Conservation (phyloP, 2,113 vertebrate genomes). For the Procavia capensis region DNA sequence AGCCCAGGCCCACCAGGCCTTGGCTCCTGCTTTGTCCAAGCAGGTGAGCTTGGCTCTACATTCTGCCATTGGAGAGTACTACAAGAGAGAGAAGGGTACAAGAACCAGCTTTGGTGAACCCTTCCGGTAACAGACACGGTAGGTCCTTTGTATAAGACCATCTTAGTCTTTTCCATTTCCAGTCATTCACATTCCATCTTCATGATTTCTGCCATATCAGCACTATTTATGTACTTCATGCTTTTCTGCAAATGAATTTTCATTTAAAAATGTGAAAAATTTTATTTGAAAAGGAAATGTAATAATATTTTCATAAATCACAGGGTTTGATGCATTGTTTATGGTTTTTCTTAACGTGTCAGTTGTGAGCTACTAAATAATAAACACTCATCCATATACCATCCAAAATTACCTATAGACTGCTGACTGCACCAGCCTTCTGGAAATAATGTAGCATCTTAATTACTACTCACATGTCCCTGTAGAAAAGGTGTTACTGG, state of each 20-base stretch:
- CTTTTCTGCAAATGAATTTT: constrained; percentile 43
- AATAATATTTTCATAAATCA: constrained; percentile 65
- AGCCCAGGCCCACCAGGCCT: neutral
- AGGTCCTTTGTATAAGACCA: neutral
- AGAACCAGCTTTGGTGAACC: neutral
- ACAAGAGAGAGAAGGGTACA: neutral
- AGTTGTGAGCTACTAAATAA: constrained; percentile 31
- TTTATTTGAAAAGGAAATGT: constrained; percentile 64
- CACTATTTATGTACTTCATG: constrained; percentile 6
- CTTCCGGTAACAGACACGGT: neutral
- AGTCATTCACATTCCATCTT: neutral
- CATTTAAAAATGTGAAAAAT: constrained; percentile 3
- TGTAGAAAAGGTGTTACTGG: neutral
- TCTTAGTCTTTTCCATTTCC: neutral
- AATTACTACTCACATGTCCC: neutral
- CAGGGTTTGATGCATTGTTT: neutral
- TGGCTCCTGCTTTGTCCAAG: neutral
- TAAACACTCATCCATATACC: neutral
- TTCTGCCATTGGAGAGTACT: neutral
- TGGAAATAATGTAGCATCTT: neutral
- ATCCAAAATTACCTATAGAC: neutral
- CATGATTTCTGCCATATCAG: neutral
- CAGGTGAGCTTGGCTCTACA: neutral
- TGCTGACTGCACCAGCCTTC: neutral
- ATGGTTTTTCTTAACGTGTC: constrained; percentile 36